These are phyloP conservation scores for Aptenodytes forsteri DNA, from an alignment of 2,113 vertebrate species.

Conservation along the genomic window DNA sequence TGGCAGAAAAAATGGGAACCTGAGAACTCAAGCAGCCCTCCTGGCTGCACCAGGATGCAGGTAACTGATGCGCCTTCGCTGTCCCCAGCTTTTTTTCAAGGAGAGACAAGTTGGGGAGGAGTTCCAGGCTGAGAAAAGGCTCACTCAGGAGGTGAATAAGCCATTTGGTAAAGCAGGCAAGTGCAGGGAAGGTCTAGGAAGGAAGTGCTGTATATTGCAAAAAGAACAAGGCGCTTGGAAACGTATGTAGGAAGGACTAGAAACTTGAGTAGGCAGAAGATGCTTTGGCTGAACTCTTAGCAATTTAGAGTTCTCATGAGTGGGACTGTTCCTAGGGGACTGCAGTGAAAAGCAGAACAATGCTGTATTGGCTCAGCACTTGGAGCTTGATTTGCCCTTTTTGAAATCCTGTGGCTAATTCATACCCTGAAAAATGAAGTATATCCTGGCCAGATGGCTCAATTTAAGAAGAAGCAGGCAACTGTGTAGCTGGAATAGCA, in stretches of 20 bases:
- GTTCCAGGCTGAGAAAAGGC: background rate
- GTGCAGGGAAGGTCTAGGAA: background rate
- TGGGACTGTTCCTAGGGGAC: background rate
- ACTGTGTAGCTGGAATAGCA: constrained; percentile 11
- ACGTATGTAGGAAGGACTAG: background rate
- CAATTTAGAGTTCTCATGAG: constrained; percentile 16
- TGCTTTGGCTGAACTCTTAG: constrained; percentile 47
- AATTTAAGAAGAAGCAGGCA: background rate
- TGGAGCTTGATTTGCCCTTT: background rate
- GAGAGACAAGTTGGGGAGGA: background rate
- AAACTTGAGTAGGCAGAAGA: constrained; percentile 49
- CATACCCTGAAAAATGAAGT: background rate
- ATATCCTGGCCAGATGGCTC: constrained; percentile 13
- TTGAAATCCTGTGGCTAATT: background rate
- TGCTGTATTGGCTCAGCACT: background rate
- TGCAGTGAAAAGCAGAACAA: constrained; percentile 16
- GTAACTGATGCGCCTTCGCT: background rate
- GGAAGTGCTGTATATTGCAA: background rate
- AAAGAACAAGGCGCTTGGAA: constrained; percentile 26
- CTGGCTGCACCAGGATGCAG: background rate
- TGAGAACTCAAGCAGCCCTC: background rate
- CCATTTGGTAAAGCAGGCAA: background rate
- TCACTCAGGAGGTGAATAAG: background rate
- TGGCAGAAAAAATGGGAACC: background rate
- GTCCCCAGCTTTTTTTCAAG: background rate